Percentiles rank a stretch among this genome's conserved stretches.
These are phyloP conservation scores for Lysiphlebus fabarum DNA, from an alignment of 1,140 invertebrate species.

Conservation along the genomic window DNA sequence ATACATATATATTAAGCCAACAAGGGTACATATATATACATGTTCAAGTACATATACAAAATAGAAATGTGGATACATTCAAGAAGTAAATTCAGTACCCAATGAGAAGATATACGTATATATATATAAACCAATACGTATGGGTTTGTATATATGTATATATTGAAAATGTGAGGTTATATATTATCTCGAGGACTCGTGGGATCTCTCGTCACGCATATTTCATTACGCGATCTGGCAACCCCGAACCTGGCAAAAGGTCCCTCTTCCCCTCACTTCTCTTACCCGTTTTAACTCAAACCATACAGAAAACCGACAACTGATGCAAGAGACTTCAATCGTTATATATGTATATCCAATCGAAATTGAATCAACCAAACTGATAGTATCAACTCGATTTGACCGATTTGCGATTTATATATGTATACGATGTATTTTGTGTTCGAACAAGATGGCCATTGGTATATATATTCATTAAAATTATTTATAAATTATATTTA, in stretches of 20 bases:
- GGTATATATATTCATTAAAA: too few relatives aligned
- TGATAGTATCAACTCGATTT: too few relatives aligned
- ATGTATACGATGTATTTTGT: too few relatives aligned
- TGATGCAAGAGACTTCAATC: too few relatives aligned
- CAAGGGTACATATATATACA: not conserved
- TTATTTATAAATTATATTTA: too few relatives aligned
- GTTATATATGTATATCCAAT: too few relatives aligned
- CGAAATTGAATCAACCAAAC: too few relatives aligned
- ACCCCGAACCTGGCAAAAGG: slow-evolving; percentile 16
- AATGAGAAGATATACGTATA: too few relatives aligned
- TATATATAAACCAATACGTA: not conserved
- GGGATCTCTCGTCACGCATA: slow-evolving; percentile 54
- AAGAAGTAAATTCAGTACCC: not conserved
- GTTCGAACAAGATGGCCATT: too few relatives aligned
- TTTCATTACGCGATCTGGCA: slow-evolving; percentile 52
- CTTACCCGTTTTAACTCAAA: not conserved
- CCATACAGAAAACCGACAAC: too few relatives aligned
- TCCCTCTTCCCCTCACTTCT: not conserved
- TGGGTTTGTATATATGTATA: not conserved
- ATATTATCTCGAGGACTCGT: slow-evolving; percentile 44
- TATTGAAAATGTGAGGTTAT: slow-evolving; percentile 12
- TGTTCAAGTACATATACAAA: not conserved
- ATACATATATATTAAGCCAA: too few relatives aligned
- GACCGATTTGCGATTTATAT: too few relatives aligned
- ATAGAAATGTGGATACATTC: not conserved